Evolutionary conservation across 2,113 vertebrate species (phyloP).

Genomic region (Plecturocebus donacophilus): DNA sequence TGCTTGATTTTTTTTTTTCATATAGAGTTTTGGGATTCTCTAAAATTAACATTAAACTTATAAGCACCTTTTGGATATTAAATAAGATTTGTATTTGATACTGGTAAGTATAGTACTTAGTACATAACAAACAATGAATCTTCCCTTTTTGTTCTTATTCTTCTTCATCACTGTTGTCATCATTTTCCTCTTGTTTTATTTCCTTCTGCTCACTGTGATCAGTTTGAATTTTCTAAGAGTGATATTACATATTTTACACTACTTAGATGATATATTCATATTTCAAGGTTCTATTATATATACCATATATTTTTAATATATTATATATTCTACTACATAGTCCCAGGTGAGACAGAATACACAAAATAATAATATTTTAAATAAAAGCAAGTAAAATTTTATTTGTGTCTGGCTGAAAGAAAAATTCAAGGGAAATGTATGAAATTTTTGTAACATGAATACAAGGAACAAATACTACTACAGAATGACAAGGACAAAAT

Average conservation of each 20-base stretch:
- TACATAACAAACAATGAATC: neutral
- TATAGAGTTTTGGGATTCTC: neutral
- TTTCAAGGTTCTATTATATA: neutral
- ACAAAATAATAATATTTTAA: neutral
- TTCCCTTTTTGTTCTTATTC: neutral
- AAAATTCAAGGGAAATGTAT: neutral
- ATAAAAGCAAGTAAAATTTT: neutral
- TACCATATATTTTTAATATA: neutral
- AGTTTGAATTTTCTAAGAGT: neutral
- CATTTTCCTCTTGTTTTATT: neutral
- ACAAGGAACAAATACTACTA: neutral
- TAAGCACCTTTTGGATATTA: neutral
- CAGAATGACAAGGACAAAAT: neutral
- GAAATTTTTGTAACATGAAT: neutral
- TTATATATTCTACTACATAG: neutral
- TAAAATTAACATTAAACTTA: neutral
- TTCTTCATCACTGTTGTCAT: neutral
- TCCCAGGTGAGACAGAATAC: neutral
- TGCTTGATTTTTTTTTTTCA: neutral
- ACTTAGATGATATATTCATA: neutral
- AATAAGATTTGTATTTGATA: neutral
- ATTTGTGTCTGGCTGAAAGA: neutral
- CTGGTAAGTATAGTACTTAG: neutral
- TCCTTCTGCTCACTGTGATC: neutral
- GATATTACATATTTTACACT: neutral